Conservation (phyloP, 2,797 vertebrate species). For the Periophthalmus magnuspinnatus region DNA sequence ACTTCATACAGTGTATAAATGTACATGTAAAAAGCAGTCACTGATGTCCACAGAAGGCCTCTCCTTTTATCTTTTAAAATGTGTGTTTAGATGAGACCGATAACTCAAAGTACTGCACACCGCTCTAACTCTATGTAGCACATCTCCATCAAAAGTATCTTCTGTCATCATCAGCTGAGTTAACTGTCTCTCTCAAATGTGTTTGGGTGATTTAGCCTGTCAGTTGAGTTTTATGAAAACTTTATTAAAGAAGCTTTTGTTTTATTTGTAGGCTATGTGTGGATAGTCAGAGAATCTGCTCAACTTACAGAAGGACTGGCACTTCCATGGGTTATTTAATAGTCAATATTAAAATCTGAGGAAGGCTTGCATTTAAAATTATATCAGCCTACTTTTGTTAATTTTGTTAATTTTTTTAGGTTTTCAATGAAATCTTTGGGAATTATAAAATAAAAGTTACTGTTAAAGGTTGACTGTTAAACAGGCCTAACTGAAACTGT, state of each 20-base stretch:
- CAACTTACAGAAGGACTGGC: conserved; percentile 12
- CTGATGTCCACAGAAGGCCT: background rate
- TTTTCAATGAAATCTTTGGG: conserved; percentile 14
- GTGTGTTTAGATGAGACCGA: conserved; percentile 4
- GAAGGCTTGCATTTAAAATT: conserved; percentile 5
- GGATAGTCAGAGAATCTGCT: conserved; percentile 9
- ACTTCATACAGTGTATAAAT: background rate
- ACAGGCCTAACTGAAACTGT: conserved; percentile 28
- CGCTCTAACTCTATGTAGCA: conserved; percentile 8
- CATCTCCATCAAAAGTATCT: conserved; percentile 2
- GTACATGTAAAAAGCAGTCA: background rate
- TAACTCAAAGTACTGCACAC: conserved; percentile 8
- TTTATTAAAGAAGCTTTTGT: conserved; percentile 22
- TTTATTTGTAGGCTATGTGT: conserved; percentile 5
- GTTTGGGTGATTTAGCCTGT: conserved; percentile 33
- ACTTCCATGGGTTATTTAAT: conserved; percentile 16
- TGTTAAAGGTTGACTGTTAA: conserved; percentile 30
- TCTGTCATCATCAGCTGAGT: conserved; percentile 19
- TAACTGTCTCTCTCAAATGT: conserved; percentile 35
- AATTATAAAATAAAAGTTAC: conserved; percentile 12
- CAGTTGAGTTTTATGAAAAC: conserved; percentile 24
- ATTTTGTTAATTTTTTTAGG: conserved; percentile 7
- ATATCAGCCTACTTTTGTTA: background rate
- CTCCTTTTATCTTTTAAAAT: conserved; percentile 4
- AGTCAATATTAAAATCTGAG: conserved; percentile 3